Evolutionary conservation across 2,113 vertebrate species (phyloP).

Genomic region (Trinectes maculatus): DNA sequence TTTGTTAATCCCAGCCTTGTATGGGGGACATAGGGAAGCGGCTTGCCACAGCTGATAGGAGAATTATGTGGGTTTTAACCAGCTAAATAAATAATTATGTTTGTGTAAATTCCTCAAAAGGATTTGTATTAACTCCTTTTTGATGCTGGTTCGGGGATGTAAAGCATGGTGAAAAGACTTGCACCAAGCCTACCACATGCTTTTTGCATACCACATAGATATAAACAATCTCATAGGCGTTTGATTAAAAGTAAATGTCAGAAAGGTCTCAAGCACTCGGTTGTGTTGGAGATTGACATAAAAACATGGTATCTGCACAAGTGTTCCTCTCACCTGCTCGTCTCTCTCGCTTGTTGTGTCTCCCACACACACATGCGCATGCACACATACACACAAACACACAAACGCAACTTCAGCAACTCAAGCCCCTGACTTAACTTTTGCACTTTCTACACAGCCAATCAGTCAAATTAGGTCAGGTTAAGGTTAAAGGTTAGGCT

Average conservation of each 20-base stretch:
- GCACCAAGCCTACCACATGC: conserved; percentile 44
- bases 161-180: conserved; percentile 52
- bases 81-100: conserved; percentile 83
- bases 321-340: conserved; percentile 33
- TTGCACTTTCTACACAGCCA: background rate
- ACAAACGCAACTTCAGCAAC: conserved; percentile 5
- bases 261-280: conserved; percentile 35
- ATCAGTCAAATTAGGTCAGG: background rate
- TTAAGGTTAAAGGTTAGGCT: background rate
- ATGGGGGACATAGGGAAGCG: conserved; percentile 76
- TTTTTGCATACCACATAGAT: conserved; percentile 43
- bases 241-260: conserved; percentile 26
- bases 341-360: conserved; percentile 33
- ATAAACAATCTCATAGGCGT: conserved; percentile 53
- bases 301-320: conserved; percentile 38
- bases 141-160: conserved; percentile 66
- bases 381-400: conserved; percentile 17
- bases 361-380: conserved; percentile 25
- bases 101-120: conserved; percentile 81
- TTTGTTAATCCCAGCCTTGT: conserved; percentile 76
- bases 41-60: conserved; percentile 78
- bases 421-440: conserved; percentile 4
- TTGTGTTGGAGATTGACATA: conserved; percentile 23
- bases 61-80: conserved; percentile 81
- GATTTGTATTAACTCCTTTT: conserved; percentile 77